phyloP scores from a whole-genome alignment of 1,140 invertebrate species.

The Drosophila serrata region DNA sequence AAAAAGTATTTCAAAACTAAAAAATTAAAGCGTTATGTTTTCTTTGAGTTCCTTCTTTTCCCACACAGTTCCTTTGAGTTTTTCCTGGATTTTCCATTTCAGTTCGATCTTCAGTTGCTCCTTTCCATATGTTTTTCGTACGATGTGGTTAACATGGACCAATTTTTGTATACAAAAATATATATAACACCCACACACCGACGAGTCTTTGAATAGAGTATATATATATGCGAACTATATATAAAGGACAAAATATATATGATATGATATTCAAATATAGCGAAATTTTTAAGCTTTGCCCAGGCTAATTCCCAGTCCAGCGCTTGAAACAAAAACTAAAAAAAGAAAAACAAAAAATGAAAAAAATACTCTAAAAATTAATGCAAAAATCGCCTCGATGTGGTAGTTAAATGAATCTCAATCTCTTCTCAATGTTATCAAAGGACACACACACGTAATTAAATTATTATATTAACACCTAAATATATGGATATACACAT shows the following conservation, averaged over 20 bases:
- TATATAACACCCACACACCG: conserved; percentile 62
- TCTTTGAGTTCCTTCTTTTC: conserved; percentile 8
- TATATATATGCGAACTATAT: conserved; percentile 46
- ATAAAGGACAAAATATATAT: conserved; percentile 37
- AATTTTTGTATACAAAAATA: conserved; percentile 70
- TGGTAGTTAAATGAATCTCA: conserved; percentile 84
- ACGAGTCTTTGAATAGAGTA: conserved; percentile 47
- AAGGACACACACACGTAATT: conserved; percentile 61
- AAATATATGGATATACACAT: conserved; percentile 6
- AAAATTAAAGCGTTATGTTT: conserved; percentile 43
- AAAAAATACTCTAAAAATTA: conserved; percentile 39
- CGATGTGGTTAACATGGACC: conserved; percentile 82
- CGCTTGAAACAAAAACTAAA: conserved; percentile 42
- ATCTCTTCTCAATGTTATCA: conserved; percentile 80
- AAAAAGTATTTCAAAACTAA: conserved; percentile 74
- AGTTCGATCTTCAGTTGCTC: conserved; percentile 39
- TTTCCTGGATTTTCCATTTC: conserved; percentile 14
- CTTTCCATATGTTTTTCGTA: conserved; percentile 50
- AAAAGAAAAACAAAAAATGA: conserved; percentile 3
- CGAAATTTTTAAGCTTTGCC: conserved; percentile 79
- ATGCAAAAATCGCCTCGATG: conserved; percentile 71
- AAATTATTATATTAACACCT: conserved; percentile 47
- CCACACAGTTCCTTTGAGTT: conserved; percentile 11
- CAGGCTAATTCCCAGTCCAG: conserved; percentile 51
- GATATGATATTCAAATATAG: conserved; percentile 70